A percentile compares a stretch with the other conserved stretches of the same genome.
These are phyloP conservation scores for Ennomos erosarius DNA, from an alignment of 2,888 invertebrate species.

Conservation along the genomic window DNA sequence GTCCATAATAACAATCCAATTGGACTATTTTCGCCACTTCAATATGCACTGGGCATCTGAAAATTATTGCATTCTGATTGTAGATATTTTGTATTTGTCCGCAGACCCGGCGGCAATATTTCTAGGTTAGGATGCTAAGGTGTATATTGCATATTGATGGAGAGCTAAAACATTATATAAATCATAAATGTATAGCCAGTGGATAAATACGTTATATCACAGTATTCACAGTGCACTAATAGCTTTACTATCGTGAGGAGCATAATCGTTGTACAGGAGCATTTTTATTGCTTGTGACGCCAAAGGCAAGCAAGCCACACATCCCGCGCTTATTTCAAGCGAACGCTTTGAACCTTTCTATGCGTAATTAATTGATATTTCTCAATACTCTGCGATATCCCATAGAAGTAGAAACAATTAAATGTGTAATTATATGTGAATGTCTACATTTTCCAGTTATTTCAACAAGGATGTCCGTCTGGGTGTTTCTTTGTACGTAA, in stretches of 20 bases:
- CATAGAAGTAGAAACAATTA: background rate
- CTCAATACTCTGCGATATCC: background rate
- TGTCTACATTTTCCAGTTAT: constrained; percentile 9
- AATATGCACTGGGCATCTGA: constrained; percentile 61
- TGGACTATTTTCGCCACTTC: constrained; percentile 49
- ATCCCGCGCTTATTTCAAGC: constrained; percentile 77
- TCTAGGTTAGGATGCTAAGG: constrained; percentile 70
- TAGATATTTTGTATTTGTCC: constrained; percentile 19
- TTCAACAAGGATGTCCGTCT: constrained; percentile 25
- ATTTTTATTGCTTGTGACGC: constrained; percentile 60
- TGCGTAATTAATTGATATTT: constrained; percentile 9
- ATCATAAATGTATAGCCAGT: background rate
- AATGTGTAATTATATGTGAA: background rate
- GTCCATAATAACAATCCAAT: constrained; percentile 52
- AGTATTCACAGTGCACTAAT: too few relatives aligned
- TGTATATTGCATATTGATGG: constrained; percentile 13
- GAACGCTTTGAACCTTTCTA: constrained; percentile 3
- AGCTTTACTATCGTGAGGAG: background rate
- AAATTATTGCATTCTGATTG: constrained; percentile 42
- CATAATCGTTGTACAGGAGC: constrained; percentile 11
- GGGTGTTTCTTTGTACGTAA: constrained; percentile 30
- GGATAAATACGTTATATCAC: too few relatives aligned
- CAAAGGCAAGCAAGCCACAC: constrained; percentile 56
- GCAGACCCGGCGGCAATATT: constrained; percentile 68
- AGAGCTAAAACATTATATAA: too few relatives aligned